A percentile compares a stretch with the other conserved stretches of the same genome.
Evolutionary conservation across 1,140 invertebrate species (phyloP).

Genomic region (Macrotrachela quadricornifera): DNA sequence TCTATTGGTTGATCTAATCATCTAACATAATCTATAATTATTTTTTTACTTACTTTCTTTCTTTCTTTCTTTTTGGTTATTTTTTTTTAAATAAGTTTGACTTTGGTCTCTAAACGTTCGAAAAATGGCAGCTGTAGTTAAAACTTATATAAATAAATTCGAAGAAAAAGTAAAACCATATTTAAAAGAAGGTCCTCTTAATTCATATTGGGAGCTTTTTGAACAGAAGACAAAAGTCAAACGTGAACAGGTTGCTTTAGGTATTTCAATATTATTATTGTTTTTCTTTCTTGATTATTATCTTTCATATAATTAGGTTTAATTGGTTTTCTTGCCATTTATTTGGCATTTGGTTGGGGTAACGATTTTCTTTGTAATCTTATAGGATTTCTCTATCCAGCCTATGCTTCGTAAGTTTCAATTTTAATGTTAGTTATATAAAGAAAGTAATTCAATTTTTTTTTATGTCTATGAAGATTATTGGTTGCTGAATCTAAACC

Average conservation of each 20-base stretch:
- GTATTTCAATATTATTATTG: background rate
- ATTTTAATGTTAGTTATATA: background rate
- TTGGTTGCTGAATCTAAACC: slow-evolving; percentile 39
- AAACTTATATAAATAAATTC: too few relatives aligned
- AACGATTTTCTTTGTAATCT: slow-evolving; percentile 82
- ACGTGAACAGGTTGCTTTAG: slow-evolving; percentile 4
- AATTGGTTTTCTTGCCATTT: slow-evolving; percentile 50
- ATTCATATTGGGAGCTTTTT: background rate
- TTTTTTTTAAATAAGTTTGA: too few relatives aligned
- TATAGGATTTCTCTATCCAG: slow-evolving; percentile 86
- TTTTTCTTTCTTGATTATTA: background rate
- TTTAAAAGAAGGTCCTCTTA: too few relatives aligned
- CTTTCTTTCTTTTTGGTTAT: too few relatives aligned
- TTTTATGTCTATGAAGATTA: slow-evolving; percentile 22
- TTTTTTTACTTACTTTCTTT: too few relatives aligned
- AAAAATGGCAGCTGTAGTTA: too few relatives aligned
- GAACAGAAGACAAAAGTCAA: slow-evolving; percentile 7
- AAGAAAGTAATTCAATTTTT: background rate
- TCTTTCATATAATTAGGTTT: slow-evolving; percentile 25
- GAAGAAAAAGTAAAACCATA: too few relatives aligned
- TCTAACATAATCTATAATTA: too few relatives aligned
- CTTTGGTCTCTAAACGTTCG: too few relatives aligned
- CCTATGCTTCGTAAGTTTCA: slow-evolving; percentile 51
- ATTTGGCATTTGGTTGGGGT: slow-evolving; percentile 78
- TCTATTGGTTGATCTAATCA: too few relatives aligned